These are phyloP conservation scores for Cyanoramphus novaezelandiae DNA, from an alignment of 2,113 vertebrate species.

Conservation along the genomic window DNA sequence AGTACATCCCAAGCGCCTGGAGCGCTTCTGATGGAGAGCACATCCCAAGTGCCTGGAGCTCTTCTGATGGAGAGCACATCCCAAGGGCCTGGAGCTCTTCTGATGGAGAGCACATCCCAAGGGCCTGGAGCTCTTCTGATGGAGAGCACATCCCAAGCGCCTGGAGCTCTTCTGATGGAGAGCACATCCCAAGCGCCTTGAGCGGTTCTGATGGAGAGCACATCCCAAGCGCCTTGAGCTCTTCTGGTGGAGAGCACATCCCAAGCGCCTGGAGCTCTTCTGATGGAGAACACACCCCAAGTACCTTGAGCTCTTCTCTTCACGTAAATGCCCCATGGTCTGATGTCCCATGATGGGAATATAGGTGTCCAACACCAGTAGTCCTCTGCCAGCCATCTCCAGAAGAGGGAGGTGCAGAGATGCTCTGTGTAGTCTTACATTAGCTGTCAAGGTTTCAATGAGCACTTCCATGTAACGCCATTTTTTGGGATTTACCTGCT, in stretches of 20 bases:
- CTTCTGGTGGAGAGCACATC: no score
- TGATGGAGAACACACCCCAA: not conserved
- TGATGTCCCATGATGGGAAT: not conserved
- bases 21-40: not conserved
- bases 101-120: not conserved
- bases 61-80: not conserved
- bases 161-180: no score
- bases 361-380: fast-evolving
- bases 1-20: not conserved
- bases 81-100: not conserved
- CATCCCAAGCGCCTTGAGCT: not conserved
- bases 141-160: not conserved
- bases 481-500: not conserved
- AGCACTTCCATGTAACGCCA: not conserved
- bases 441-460: not conserved
- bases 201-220: not conserved
- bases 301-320: not conserved
- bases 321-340: not conserved
- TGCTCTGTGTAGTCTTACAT: not conserved
- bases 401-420: not conserved
- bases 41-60: not conserved
- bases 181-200: not conserved
- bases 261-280: not conserved
- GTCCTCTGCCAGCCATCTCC: not conserved
- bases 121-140: not conserved